Base-by-base conservation (phyloP, 2,888 invertebrate species). In the Hypolimnas misippus region DNA sequence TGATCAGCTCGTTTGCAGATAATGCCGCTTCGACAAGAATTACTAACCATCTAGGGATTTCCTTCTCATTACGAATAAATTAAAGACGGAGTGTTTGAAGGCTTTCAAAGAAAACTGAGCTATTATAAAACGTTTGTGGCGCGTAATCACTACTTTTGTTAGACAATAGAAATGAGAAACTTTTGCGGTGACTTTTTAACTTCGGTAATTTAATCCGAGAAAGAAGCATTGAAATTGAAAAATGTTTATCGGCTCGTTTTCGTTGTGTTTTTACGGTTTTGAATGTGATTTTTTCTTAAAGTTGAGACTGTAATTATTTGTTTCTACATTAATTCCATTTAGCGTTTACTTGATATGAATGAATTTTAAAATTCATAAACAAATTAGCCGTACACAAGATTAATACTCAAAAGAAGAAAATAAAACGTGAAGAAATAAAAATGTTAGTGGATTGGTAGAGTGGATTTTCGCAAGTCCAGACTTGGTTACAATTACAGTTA, bases 401-500 rank as follows among this genome's bases (percentile, higher is more conserved):
- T n/a, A n/a, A n/a, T n/a, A n/a, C n/a, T n/a, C n/a, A n/a, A n/a
- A n/a, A n/a, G n/a, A n/a, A n/a, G n/a, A n/a, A n/a, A n/a, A n/a
- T n/a, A n/a, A n/a, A n/a, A n/a, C n/a, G n/a, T n/a, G n/a, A n/a
- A n/a, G 55, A 62, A 53, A 59, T 59, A 62, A 50, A 66, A 66
- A 58, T 51, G 57, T 57, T 55, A 57, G 66, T 61, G 55, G 62
- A 72, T 57, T 55, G 54, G 66, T 61, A 52, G 62, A 72, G 71
- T 67, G 72, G 75, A 73, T 66, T 71, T 78, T 69, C 70, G 73
- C 74, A 76, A 73, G 77, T 78, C 70, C 75, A 77, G 74, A 70
- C 68, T 68, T 71, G 59, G 70, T 84, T 84, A 85, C 88, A 87
- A 90, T 91, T 91, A 91, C 88, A 81, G 73, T 87, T 87, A 84